Evolutionary conservation across 2,797 vertebrate species (phyloP).

Genomic region (Furcifer pardalis): DNA sequence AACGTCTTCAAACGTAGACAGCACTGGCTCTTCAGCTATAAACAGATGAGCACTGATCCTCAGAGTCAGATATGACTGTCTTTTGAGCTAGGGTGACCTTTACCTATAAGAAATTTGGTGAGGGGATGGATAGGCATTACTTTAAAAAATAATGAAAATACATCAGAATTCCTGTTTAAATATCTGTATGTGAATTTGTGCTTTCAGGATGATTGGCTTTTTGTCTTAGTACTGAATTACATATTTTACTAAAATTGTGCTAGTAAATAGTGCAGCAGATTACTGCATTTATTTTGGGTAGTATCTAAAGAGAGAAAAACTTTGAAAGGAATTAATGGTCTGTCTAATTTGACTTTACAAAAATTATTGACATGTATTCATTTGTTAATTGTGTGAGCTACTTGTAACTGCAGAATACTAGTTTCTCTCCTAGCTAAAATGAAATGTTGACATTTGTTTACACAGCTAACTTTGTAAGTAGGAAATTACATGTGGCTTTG

Average conservation of each 20-base stretch:
- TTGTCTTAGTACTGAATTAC: constrained; percentile 44
- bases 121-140: not conserved
- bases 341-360: constrained; percentile 33
- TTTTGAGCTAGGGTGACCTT: no score
- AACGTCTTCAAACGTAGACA: no score
- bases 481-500: constrained; percentile 15
- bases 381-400: constrained; percentile 23
- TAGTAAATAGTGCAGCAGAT: constrained; percentile 36
- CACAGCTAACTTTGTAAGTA: not conserved
- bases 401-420: constrained; percentile 17
- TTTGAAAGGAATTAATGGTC: constrained; percentile 29
- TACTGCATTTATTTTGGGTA: no score
- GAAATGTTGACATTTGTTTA: constrained; percentile 17
- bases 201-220: constrained; percentile 41
- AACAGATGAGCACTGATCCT: no score
- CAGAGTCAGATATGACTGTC: no score
- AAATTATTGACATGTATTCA: constrained; percentile 25
- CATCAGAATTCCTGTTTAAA: not conserved
- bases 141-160: not conserved
- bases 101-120: constrained; percentile 6
- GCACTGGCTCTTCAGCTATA: no score
- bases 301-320: not conserved
- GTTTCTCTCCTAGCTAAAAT: constrained; percentile 34
- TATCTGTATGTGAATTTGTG: not conserved
- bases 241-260: constrained; percentile 19